A percentile compares a stretch with the other conserved stretches of the same genome.
phyloP scores from a whole-genome alignment of 2,797 vertebrate genomes.

The Corythornis leucogaster region DNA sequence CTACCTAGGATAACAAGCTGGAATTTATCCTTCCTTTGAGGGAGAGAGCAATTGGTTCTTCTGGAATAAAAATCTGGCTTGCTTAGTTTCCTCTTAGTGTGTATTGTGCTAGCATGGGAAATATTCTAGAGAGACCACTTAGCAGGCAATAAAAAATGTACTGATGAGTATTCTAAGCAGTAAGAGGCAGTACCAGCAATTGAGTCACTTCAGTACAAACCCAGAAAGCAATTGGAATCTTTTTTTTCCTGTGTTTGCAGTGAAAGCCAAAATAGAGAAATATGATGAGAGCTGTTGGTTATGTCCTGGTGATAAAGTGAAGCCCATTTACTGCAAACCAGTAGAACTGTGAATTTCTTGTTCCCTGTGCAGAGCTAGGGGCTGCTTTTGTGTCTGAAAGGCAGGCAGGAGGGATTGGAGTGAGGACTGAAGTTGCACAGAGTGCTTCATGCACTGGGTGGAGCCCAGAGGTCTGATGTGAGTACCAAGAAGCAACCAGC shows the following conservation, averaged over 20 bases:
- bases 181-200: background rate
- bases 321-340: background rate
- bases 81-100: conserved; percentile 11
- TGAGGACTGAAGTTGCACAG: rapidly evolving
- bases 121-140: conserved; percentile 12
- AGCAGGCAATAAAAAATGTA: background rate
- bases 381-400: background rate
- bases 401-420: background rate
- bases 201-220: background rate
- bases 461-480: background rate
- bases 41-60: background rate
- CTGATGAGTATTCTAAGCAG: background rate
- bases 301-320: background rate
- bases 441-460: rapidly evolving
- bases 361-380: background rate
- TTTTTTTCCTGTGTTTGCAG: background rate
- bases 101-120: background rate
- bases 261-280: background rate
- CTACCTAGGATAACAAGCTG: background rate
- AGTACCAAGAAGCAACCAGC: background rate
- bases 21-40: conserved; percentile 4
- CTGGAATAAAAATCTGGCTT: background rate
- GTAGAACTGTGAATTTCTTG: background rate
- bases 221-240: background rate
- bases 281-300: background rate